A percentile compares a stretch with the other conserved stretches of the same genome.
These are phyloP conservation scores for Nesogale talazaci DNA, from an alignment of 2,113 vertebrate genomes.

Conservation along the genomic window DNA sequence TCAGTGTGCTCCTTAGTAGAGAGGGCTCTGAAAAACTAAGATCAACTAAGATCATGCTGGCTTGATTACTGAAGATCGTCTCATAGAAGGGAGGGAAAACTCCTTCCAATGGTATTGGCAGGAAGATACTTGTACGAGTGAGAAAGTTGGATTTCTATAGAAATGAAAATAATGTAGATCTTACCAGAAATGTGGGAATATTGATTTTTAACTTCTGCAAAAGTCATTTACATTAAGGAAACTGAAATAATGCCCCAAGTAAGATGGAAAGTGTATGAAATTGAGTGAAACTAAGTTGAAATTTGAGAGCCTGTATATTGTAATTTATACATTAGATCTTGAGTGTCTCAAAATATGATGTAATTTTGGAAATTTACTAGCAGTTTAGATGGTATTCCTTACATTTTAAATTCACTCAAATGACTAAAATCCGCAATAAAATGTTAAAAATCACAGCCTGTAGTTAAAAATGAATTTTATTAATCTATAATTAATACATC, in stretches of 20 bases:
- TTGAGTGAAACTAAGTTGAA: neutral
- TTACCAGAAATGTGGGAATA: neutral
- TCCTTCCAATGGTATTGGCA: neutral
- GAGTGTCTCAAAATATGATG: neutral
- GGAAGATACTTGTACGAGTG: neutral
- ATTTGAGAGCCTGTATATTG: neutral
- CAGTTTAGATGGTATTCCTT: neutral
- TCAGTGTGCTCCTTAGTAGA: neutral
- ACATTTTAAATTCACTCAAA: neutral
- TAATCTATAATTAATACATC: too few relatives aligned
- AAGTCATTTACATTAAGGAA: neutral
- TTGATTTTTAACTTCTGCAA: neutral
- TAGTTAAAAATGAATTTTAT: neutral
- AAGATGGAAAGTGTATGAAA: neutral
- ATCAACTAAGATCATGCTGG: neutral
- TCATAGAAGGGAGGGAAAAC: neutral
- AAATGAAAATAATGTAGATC: neutral
- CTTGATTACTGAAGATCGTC: neutral
- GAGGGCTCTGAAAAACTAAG: neutral
- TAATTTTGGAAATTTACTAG: slow-evolving; percentile 14
- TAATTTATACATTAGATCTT: neutral
- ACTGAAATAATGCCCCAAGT: neutral
- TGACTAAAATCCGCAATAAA: neutral
- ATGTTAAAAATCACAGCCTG: neutral
- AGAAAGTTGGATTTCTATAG: neutral